phyloP scores from a whole-genome alignment of 2,888 invertebrate species.

The Platycnemis pennipes region DNA sequence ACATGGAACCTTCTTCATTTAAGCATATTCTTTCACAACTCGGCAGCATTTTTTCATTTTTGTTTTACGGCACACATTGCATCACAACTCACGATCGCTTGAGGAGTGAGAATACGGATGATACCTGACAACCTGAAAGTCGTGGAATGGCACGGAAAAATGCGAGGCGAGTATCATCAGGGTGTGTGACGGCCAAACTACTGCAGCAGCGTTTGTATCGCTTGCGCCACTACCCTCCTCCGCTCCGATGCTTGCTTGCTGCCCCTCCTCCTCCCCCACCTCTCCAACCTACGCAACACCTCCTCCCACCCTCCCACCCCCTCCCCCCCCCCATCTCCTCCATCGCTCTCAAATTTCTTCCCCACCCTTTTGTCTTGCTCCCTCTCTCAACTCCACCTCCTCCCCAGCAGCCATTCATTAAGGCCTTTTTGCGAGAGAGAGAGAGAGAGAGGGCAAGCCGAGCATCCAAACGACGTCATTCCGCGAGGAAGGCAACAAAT shows the following conservation, averaged over 20 bases:
- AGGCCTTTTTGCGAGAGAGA: conserved; percentile 64
- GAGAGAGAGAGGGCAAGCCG: conserved; percentile 55
- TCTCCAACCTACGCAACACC: conserved; percentile 27
- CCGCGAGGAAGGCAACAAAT: conserved; percentile 64
- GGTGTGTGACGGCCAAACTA: conserved; percentile 4
- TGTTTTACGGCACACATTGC: background rate
- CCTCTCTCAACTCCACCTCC: background rate
- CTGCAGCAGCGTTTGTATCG: background rate
- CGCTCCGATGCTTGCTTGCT: background rate
- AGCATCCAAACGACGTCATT: conserved; percentile 67
- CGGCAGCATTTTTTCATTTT: too few species aligned
- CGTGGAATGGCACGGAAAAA: background rate
- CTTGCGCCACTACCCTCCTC: background rate
- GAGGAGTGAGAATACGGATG: background rate
- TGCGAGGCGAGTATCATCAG: background rate
- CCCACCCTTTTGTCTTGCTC: too few species aligned
- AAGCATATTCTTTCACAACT: too few species aligned
- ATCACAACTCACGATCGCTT: background rate
- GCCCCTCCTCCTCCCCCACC: background rate
- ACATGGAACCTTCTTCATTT: too few species aligned
- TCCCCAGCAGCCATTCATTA: conserved; percentile 56
- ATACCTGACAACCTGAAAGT: background rate
- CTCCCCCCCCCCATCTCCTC: background rate
- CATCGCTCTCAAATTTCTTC: background rate
- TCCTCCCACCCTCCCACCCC: conserved; percentile 13